These are phyloP conservation scores for Sinosuthora webbiana DNA, from an alignment of 2,113 vertebrate genomes.

Conservation along the genomic window DNA sequence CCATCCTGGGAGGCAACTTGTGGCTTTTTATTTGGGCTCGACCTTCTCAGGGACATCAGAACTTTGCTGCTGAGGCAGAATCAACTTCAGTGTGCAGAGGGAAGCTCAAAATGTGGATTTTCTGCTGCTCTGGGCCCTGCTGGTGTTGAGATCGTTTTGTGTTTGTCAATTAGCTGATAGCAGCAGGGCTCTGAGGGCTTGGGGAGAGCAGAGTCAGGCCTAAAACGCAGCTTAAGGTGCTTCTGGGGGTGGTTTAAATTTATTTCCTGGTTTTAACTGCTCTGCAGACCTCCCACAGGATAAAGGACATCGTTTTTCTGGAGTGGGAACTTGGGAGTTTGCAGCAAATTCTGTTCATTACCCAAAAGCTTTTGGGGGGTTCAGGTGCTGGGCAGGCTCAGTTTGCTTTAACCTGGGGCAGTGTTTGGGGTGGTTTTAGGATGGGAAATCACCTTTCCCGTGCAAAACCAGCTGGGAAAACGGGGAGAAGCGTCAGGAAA, in stretches of 20 bases:
- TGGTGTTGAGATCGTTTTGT: fast-evolving
- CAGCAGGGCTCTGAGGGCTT: neutral
- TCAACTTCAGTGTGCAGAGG: neutral
- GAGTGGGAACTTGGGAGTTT: neutral
- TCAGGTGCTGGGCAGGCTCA: neutral
- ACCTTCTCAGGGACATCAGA: neutral
- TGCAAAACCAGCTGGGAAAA: neutral
- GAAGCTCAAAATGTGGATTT: neutral
- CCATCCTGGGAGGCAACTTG: neutral
- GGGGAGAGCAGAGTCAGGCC: neutral
- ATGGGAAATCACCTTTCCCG: neutral
- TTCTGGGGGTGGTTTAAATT: neutral
- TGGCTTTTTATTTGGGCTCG: neutral
- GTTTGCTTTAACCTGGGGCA: neutral
- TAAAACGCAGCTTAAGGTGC: neutral
- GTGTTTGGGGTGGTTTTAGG: neutral
- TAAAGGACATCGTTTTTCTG: neutral
- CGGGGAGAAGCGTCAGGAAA: neutral
- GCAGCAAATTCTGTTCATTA: neutral
- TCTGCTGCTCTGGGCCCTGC: neutral
- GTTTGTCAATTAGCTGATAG: neutral
- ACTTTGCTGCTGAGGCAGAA: neutral
- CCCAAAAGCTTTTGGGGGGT: neutral
- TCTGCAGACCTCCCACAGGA: neutral
- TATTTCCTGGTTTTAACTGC: neutral